Evolutionary conservation across 2,888 invertebrate species (phyloP).

Genomic region (Mythimna loreyi): DNA sequence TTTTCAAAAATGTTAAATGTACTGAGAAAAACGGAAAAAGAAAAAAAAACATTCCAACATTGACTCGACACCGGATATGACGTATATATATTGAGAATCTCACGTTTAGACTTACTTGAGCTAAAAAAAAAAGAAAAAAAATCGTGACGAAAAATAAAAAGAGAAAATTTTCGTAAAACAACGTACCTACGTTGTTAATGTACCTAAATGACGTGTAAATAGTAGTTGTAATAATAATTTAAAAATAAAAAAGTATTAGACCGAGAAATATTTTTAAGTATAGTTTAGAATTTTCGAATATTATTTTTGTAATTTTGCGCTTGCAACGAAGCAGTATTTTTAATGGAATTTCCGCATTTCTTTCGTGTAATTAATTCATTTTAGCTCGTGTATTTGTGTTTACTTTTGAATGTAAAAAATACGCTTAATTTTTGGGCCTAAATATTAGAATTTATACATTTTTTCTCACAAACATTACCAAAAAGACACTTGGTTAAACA

Average conservation of each 20-base stretch:
- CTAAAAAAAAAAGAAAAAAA: slow-evolving; percentile 36
- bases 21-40: slow-evolving; percentile 42
- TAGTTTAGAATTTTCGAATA: slow-evolving; percentile 79
- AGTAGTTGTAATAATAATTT: slow-evolving; percentile 77
- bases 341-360: slow-evolving; percentile 63
- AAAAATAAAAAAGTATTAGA: slow-evolving; percentile 79
- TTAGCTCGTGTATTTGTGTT: slow-evolving; percentile 34
- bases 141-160: slow-evolving; percentile 55
- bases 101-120: slow-evolving; percentile 61
- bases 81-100: slow-evolving; percentile 78
- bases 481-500: background rate
- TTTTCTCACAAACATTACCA: background rate
- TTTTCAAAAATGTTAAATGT: slow-evolving; percentile 30
- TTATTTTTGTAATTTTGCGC: slow-evolving; percentile 84
- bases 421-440: slow-evolving; percentile 23
- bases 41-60: slow-evolving; percentile 76
- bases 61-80: slow-evolving; percentile 65
- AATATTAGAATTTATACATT: background rate
- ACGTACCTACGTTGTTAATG: slow-evolving; percentile 65
- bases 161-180: slow-evolving; percentile 47
- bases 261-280: slow-evolving; percentile 82
- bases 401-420: slow-evolving; percentile 46
- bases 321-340: slow-evolving; percentile 89
- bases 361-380: slow-evolving; percentile 44
- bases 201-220: slow-evolving; percentile 81